A percentile compares a stretch with the other conserved stretches of the same genome.
Conservation (phyloP, 2,888 invertebrate species). For the Caenorhabditis japonica region DNA sequence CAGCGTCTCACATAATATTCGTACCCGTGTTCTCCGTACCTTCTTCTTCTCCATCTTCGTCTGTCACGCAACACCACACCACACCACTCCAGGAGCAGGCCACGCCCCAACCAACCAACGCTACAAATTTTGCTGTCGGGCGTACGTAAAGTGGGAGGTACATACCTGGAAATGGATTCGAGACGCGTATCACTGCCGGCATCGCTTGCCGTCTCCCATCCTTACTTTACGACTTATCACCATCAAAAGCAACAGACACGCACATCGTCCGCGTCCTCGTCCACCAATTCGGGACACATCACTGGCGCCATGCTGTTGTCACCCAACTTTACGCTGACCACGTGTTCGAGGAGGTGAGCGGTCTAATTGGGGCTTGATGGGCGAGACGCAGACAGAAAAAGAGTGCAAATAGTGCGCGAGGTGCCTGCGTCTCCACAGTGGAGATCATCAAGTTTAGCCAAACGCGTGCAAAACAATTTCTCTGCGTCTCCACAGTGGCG, state of each 20-base stretch:
- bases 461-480: too few relatives aligned
- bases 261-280: slow-evolving; percentile 32
- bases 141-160: too few relatives aligned
- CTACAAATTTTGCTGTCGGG: too few relatives aligned
- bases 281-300: slow-evolving; percentile 21
- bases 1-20: slow-evolving; percentile 1
- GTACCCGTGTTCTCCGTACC: slow-evolving; percentile 5
- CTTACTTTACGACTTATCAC: slow-evolving; percentile 27
- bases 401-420: too few relatives aligned
- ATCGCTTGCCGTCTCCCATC: slow-evolving; percentile 42
- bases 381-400: too few relatives aligned
- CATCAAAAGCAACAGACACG: slow-evolving; percentile 22
- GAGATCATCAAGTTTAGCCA: too few relatives aligned
- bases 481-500: too few relatives aligned
- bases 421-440: too few relatives aligned
- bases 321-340: slow-evolving; percentile 40
- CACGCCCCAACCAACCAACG: background rate
- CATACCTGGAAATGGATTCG: slow-evolving; percentile 48
- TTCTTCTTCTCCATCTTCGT: too few relatives aligned
- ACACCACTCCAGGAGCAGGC: too few relatives aligned
- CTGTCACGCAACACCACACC: too few relatives aligned
- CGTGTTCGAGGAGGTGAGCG: slow-evolving; percentile 38
- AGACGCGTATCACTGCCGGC: slow-evolving; percentile 54
- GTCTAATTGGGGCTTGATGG: too few relatives aligned
- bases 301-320: slow-evolving; percentile 41